These are phyloP conservation scores for Sitodiplosis mosellana DNA, from an alignment of 1,140 invertebrate species.

Conservation along the genomic window DNA sequence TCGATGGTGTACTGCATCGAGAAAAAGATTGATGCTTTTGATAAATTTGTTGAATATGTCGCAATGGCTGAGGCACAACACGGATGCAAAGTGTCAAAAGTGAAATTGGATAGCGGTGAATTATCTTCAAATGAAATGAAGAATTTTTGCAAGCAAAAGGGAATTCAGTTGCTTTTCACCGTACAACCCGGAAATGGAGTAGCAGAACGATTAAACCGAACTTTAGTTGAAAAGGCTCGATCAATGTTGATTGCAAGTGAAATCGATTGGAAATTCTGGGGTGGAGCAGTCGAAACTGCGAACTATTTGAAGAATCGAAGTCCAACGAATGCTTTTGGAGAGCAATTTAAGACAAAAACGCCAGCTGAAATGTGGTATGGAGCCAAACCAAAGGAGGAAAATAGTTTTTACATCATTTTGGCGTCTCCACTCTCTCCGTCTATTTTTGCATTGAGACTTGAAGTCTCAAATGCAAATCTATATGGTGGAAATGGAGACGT, in stretches of 20 bases:
- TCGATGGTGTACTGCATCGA: conserved; percentile 1
- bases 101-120: conserved; percentile 6
- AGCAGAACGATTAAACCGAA: conserved; percentile 19
- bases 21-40: neutral
- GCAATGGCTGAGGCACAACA: neutral
- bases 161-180: conserved; percentile 15
- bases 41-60: neutral
- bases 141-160: conserved; percentile 7
- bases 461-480: too few relatives aligned
- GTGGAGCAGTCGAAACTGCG: conserved; percentile 11
- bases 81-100: neutral
- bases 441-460: too few relatives aligned
- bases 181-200: conserved; percentile 18
- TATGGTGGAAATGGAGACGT: too few relatives aligned
- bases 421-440: too few relatives aligned
- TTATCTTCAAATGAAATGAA: conserved; percentile 7
- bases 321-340: neutral
- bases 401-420: too few relatives aligned
- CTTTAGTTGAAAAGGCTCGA: conserved; percentile 12
- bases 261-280: conserved; percentile 10
- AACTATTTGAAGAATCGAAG: conserved; percentile 1
- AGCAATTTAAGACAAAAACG: neutral
- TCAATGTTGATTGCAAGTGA: conserved; percentile 13
- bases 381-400: neutral
- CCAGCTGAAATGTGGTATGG: conserved; percentile 2